These are phyloP conservation scores for Malacoraja senta DNA, from an alignment of 2,797 vertebrate genomes.

Conservation along the genomic window DNA sequence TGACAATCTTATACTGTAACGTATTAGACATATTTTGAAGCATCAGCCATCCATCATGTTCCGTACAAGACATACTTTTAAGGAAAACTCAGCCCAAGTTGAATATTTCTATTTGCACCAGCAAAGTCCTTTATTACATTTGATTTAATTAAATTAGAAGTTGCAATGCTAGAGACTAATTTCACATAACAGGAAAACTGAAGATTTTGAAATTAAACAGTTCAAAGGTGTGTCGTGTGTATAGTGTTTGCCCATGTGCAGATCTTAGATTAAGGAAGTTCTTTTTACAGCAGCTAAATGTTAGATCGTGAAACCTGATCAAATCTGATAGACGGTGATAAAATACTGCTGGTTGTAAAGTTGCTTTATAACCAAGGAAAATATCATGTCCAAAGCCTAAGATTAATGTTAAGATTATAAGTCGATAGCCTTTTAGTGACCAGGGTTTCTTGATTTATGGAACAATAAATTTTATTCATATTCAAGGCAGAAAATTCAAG, in stretches of 20 bases:
- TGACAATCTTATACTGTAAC: slow-evolving; percentile 13
- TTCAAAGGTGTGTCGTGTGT: neutral
- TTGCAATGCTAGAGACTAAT: neutral
- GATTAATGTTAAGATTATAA: neutral
- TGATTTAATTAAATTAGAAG: neutral
- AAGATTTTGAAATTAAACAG: neutral
- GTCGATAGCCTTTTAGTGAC: neutral
- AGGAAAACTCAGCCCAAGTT: neutral
- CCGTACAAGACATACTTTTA: neutral
- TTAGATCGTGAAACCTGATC: neutral
- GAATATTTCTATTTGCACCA: neutral
- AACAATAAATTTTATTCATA: neutral
- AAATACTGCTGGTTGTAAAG: neutral
- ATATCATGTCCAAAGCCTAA: neutral
- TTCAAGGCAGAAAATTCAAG: too few relatives aligned
- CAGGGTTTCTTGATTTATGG: neutral
- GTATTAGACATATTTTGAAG: slow-evolving; percentile 28
- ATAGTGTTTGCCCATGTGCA: neutral
- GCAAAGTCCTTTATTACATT: neutral
- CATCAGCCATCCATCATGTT: neutral
- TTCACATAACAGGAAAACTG: neutral
- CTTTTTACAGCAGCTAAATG: neutral
- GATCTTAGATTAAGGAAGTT: neutral
- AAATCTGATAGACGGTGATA: neutral
- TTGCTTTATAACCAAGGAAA: neutral